Evolutionary conservation across 2,113 vertebrate species (phyloP), one percentile per base, ranked within the genome.

Genomic region (Protomyctophum bolini): DNA sequence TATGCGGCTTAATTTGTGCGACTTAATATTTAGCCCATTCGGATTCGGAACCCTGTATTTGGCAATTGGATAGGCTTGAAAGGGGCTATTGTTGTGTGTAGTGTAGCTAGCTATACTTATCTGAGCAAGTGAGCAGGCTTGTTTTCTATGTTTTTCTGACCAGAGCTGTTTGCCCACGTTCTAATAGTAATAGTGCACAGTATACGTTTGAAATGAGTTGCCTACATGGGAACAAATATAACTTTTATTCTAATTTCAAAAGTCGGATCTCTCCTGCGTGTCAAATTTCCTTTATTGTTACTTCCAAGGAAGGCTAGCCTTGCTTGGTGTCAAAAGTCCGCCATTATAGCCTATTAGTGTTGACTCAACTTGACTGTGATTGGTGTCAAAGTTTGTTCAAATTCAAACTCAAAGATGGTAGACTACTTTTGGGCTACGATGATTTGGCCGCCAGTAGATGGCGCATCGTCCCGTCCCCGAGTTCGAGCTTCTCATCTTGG

Each of bases 371-470:
- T 8, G 47, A 57, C 46, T 63, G 45, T 14, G 1, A 1, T 29
- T 72, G 58, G 7, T 50, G 8, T 14, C n/a, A 46, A 54, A 77
- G 59, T 41, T 15, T 46, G 12, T 14, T 10, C 59, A 46, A n/a
- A 52, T 14, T 10, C 59, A 46, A n/a, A 52, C 14, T 68, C 33
- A 6, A 0, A 41, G 33, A 41, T 41, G 33, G 52, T 28, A 2
- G 21, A 2, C 21, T 21, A 21, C 21, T 1, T 21, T 1, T 57
- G 21, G 21, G 8, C 6, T 49, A 49, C 3, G 28, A 4, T 1
- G 33, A 6, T 41, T 41, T 66, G 54, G 52, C 76, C 80, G 52
- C 78, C 80, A 80, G 72, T 59, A 84, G 86, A 61, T 79, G 80
- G 82, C 64, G 73, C 2, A 14, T 54, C 8, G 12, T 7, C 7